These are phyloP conservation scores for Tragelaphus scriptus DNA, from an alignment of 2,113 vertebrate species.

Conservation along the genomic window DNA sequence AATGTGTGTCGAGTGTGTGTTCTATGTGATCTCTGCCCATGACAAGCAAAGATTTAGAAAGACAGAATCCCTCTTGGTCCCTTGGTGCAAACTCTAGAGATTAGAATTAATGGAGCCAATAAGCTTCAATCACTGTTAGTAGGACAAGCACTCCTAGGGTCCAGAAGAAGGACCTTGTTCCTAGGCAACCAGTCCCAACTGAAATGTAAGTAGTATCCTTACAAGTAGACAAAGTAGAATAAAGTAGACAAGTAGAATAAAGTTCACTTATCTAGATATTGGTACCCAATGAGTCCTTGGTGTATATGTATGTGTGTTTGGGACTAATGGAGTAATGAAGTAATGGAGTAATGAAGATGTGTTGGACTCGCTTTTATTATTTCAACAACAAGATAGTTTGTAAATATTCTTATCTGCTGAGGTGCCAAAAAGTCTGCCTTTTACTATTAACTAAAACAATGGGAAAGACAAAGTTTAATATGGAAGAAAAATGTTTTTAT, in stretches of 20 bases:
- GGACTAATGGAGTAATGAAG: background rate
- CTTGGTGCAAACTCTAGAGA: background rate
- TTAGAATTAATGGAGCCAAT: constrained; percentile 38
- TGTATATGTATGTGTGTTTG: background rate
- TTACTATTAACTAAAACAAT: constrained; percentile 3
- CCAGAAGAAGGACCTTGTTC: background rate
- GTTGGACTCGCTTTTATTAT: background rate
- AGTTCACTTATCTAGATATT: background rate
- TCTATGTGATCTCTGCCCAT: background rate
- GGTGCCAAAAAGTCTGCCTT: background rate
- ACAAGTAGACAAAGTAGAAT: background rate
- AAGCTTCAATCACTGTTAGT: background rate
- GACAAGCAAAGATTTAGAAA: background rate
- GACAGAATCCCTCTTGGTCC: background rate
- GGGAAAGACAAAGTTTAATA: background rate
- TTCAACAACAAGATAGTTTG: background rate
- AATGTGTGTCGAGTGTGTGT: background rate
- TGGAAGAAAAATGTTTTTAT: background rate
- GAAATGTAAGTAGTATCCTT: background rate
- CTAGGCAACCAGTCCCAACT: background rate
- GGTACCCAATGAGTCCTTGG: background rate
- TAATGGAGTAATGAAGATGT: background rate
- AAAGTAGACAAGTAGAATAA: background rate
- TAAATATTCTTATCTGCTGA: background rate
- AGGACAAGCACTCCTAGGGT: background rate